Base-by-base conservation (phyloP, 2,888 invertebrate species). In the Morpho achilles region DNA sequence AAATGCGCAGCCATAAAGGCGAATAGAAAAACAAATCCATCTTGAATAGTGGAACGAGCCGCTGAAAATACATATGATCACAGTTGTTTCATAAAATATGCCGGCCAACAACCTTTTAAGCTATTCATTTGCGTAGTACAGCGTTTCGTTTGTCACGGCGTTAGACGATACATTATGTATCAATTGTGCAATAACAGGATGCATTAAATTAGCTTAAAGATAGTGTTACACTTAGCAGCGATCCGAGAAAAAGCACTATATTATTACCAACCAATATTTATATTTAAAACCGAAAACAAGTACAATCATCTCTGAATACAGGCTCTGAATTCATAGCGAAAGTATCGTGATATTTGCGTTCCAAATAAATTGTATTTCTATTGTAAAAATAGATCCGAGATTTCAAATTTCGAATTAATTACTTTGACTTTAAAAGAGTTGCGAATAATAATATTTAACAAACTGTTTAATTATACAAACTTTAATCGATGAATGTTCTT, bases 41-140 rank as follows among this genome's bases (percentile, higher is more conserved):
- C 40, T 50, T 8, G 56, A 63, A 65, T 64, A 63, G 50, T 61
- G 32, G 32, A 63, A 61, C 49, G 46, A 59, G 50, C 57, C 55
- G 52, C 58, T 65, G 63, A 67, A 65, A 67, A 65, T 67, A 62
- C 61, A 66, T 61, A 61, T 57, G 59, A 63, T 50, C 56, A 56
- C 55, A 63, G 58, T 53, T 65, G 62, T 59, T 57, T 64, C 64
- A 67, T 70, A 68, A 69, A 64, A 67, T 65, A 68, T 68, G 45
- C 50, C 69, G 62, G 66, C 70, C 76, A 77, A 77, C 61, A 74
- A 75, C 79, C 80, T 63, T 50, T 62, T 71, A 75, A 74, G 40
- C 48, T 67, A 81, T 81, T 70, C 80, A 47, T 56, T 48, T 61
- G 68, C 76, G 76, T 79, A 63, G 75, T 75, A 58, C 58, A 60